These are phyloP conservation scores for Cnemophilus loriae DNA, from an alignment of 2,113 vertebrate genomes.

Conservation along the genomic window DNA sequence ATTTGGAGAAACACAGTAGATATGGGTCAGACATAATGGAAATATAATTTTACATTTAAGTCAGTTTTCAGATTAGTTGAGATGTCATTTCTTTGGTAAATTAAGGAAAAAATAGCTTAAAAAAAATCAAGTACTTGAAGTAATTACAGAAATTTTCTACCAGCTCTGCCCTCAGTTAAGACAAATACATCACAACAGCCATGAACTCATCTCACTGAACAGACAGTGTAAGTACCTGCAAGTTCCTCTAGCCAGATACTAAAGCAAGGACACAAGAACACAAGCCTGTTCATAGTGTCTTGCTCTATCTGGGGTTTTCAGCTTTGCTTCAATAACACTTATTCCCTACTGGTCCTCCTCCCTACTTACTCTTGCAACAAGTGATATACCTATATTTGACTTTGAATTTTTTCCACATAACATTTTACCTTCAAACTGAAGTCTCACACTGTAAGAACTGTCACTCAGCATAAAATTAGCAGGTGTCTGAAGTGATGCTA, in stretches of 20 bases:
- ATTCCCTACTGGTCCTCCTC: background rate
- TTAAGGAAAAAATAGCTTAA: background rate
- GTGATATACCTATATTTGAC: background rate
- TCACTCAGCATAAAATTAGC: background rate
- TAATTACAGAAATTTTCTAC: background rate
- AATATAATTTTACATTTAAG: background rate
- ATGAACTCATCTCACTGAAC: background rate
- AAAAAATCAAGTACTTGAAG: background rate
- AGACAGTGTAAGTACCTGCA: background rate
- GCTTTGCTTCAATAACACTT: background rate
- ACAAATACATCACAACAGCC: background rate
- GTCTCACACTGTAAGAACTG: background rate
- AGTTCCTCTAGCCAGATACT: background rate
- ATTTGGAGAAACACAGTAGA: background rate
- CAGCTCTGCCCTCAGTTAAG: background rate
- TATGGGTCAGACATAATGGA: background rate
- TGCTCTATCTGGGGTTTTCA: background rate
- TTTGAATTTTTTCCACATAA: background rate
- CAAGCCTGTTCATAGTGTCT: background rate
- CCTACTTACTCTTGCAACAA: background rate
- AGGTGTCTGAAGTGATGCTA: background rate
- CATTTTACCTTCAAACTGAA: background rate
- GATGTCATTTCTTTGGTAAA: background rate
- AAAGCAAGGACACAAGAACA: background rate
- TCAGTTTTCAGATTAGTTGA: background rate